phyloP scores from a whole-genome alignment of 2,888 invertebrate species.

The Nycteola revayana region DNA sequence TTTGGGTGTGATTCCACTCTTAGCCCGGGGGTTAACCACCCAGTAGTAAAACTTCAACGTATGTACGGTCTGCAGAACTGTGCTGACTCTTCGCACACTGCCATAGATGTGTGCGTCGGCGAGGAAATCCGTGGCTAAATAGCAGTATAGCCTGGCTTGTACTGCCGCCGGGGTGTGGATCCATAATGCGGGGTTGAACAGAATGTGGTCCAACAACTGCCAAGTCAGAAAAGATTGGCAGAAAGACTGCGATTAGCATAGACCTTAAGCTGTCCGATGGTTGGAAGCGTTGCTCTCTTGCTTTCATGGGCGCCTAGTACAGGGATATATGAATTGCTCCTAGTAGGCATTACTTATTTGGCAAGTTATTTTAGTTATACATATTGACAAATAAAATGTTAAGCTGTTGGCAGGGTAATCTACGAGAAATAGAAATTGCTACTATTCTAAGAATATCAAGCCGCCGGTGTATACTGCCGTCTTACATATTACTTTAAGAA shows the following conservation, averaged over 20 bases:
- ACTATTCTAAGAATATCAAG: too few relatives aligned
- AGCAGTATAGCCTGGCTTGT: conserved; percentile 97
- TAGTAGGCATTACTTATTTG: too few relatives aligned
- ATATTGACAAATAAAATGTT: too few relatives aligned
- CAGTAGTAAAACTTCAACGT: conserved; percentile 99
- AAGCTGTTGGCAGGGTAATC: too few relatives aligned
- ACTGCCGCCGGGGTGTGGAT: conserved; percentile 98
- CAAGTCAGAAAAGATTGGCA: conserved; percentile 94
- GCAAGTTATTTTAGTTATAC: too few relatives aligned
- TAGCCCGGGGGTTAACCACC: conserved; percentile 97
- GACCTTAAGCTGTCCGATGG: conserved; percentile 77
- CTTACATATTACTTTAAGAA: too few relatives aligned
- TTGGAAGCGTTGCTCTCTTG: conserved; percentile 72
- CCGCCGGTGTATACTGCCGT: too few relatives aligned
- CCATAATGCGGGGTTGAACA: conserved; percentile 99
- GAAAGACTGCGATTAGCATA: conserved; percentile 90
- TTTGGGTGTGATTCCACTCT: conserved; percentile 97
- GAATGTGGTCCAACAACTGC: conserved; percentile 99
- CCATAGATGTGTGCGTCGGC: conserved; percentile 98
- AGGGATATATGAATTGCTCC: conserved; percentile 12
- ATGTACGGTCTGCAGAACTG: conserved; percentile 98
- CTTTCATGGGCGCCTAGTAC: conserved; percentile 38
- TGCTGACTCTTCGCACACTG: conserved; percentile 97
- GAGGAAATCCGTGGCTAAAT: conserved; percentile 99
- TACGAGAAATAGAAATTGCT: too few relatives aligned